Base-by-base conservation (phyloP, 2,888 invertebrate genomes). In the Cybosia mesomella region DNA sequence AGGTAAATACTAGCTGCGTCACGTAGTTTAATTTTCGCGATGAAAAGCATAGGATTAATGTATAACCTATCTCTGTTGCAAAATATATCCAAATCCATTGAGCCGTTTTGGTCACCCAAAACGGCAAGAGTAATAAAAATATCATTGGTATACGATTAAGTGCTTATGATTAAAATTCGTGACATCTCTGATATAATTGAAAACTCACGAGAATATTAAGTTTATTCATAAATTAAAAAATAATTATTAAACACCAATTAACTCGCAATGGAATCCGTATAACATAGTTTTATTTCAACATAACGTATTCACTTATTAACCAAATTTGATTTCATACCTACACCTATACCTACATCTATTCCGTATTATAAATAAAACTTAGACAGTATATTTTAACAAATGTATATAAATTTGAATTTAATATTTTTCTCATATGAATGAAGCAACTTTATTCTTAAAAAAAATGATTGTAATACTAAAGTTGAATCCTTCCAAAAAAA, bases 401-500 rank as follows among this genome's bases (percentile, higher is more conserved):
- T 34, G 2, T 34, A 10, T 34, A 34, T 10, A n/a, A 32, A 3
- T 39, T 39, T 18, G n/a, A 1, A 7, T 49, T 49, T n/a, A n/a
- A 49, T 49, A n/a, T n/a, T 18, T 49, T n/a, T 0, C 1, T n/a
- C 49, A n/a, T 49, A 43, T 18, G 18, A 7, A 15, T 18, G 18
- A 18, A 43, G 18, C 43, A 49, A 49, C 49, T 49, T 49, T 49
- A 43, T 49, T 49, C n/a, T n/a, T 9, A 49, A n/a, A n/a, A 43
- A 43, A 49, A 49, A n/a, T n/a, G n/a, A 49, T 49, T 49, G 49
- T n/a, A n/a, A 49, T 49, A 49, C n/a, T 8, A 7, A 55, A 24
- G 28, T 15, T 55, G 55, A 55, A 55, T 55, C 55, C 22, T 22
- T 68, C 57, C 63, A 28, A 55, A 55, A 55, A 55, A 24, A 55